phyloP scores from a whole-genome alignment of 2,797 vertebrate genomes.

The Poeciliopsis gracilis region DNA sequence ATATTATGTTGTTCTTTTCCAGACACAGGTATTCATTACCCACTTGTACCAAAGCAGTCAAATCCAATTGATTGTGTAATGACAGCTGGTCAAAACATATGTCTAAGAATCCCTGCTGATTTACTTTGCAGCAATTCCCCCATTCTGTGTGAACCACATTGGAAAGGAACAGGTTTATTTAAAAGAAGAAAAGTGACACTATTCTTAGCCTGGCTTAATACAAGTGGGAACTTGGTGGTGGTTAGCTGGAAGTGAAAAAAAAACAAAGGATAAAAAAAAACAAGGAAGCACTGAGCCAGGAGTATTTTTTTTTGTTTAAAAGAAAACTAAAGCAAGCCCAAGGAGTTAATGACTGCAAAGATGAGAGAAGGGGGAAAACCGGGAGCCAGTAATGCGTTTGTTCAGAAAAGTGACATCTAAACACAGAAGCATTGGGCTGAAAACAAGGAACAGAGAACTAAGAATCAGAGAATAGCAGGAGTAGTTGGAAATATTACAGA shows the following conservation, averaged over 20 bases:
- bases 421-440: not conserved
- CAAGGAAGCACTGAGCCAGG: not conserved
- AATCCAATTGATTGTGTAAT: not conserved
- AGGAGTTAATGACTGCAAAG: not conserved
- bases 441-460: not conserved
- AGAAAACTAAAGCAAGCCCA: not conserved
- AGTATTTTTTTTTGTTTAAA: not conserved
- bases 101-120: not conserved
- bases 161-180: not conserved
- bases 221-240: not conserved
- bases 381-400: not conserved
- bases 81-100: not conserved
- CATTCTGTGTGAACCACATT: not conserved
- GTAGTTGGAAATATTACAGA: not conserved
- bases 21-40: not conserved
- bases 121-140: not conserved
- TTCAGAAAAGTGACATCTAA: not conserved
- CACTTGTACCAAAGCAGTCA: not conserved
- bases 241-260: not conserved
- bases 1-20: not conserved
- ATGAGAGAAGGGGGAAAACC: too few species aligned
- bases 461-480: not conserved
- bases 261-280: not conserved
- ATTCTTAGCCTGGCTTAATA: not conserved
- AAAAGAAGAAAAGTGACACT: not conserved